Evolutionary conservation across 2,113 vertebrate genomes (phyloP).

Genomic region (Procavia capensis): DNA sequence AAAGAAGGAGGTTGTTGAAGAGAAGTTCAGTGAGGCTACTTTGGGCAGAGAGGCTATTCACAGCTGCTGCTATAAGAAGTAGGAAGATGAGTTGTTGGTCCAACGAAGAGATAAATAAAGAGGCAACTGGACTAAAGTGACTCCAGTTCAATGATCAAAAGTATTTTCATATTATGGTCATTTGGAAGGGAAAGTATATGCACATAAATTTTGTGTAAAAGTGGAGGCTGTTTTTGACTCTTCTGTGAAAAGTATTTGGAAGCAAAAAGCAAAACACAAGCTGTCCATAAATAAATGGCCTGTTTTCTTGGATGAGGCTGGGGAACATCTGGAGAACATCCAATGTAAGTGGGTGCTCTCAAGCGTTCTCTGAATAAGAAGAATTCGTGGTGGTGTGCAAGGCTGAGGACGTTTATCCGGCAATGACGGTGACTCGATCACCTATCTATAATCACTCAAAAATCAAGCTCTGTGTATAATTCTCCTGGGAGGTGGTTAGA

Average conservation of each 20-base stretch:
- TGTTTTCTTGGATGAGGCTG: not conserved
- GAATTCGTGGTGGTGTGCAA: not conserved
- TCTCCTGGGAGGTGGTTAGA: constrained; percentile 66
- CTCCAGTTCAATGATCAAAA: not conserved
- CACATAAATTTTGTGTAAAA: not conserved
- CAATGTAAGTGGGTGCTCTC: rapidly evolving
- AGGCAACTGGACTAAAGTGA: not conserved
- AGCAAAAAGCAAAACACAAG: not conserved
- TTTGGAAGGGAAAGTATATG: not conserved
- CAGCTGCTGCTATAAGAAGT: not conserved
- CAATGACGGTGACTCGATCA: constrained; percentile 7
- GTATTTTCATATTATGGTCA: not conserved
- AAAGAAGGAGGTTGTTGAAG: not conserved
- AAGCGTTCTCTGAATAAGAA: constrained; percentile 36
- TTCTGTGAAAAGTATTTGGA: not conserved
- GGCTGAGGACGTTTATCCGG: not conserved
- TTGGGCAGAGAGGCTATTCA: not conserved
- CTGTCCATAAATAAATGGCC: not conserved
- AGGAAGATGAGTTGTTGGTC: not conserved
- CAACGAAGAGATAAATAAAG: not conserved
- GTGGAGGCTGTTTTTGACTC: not conserved
- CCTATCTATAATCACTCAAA: constrained; percentile 64
- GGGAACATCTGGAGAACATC: no score
- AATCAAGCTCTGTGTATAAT: not conserved
- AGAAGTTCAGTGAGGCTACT: not conserved